A percentile compares a stretch with the other conserved stretches of the same genome.
Conservation (phyloP, 2,113 vertebrate species). For the Strix uralensis region DNA sequence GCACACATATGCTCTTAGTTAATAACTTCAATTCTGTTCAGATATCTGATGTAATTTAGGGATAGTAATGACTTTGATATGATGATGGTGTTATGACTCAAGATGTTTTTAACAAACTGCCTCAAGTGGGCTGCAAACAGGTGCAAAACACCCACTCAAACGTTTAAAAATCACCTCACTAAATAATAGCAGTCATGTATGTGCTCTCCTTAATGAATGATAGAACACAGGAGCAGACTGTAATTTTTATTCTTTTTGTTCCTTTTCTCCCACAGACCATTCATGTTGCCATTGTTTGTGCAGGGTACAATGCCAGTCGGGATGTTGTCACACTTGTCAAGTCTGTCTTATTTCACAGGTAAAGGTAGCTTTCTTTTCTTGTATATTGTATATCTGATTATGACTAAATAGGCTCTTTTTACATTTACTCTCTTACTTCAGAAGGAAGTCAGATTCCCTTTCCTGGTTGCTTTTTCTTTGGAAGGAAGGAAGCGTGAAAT, state of each 20-base stretch:
- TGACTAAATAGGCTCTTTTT: neutral
- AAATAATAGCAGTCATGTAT: neutral
- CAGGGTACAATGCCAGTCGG: constrained; percentile 96
- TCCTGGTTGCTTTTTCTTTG: neutral
- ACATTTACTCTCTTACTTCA: neutral
- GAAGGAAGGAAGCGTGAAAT: neutral
- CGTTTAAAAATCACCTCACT: neutral
- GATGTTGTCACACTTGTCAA: constrained; percentile 98
- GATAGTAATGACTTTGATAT: constrained; percentile 62
- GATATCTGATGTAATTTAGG: constrained; percentile 55
- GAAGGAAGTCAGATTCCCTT: neutral
- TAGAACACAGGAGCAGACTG: neutral
- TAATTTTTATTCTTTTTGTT: constrained; percentile 29
- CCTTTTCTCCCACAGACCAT: constrained; percentile 84
- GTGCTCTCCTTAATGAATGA: neutral
- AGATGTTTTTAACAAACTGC: constrained; percentile 67
- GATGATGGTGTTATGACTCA: constrained; percentile 64
- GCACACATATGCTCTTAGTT: neutral
- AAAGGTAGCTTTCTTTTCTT: constrained; percentile 2
- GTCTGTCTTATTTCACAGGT: constrained; percentile 98
- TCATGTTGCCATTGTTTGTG: constrained; percentile 97
- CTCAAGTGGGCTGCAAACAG: constrained; percentile 50
- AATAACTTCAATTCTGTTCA: constrained; percentile 19
- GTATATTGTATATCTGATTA: neutral
- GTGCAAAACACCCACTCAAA: constrained; percentile 32